phyloP scores from a whole-genome alignment of 2,888 invertebrate species.

The Drosophila borborema region DNA sequence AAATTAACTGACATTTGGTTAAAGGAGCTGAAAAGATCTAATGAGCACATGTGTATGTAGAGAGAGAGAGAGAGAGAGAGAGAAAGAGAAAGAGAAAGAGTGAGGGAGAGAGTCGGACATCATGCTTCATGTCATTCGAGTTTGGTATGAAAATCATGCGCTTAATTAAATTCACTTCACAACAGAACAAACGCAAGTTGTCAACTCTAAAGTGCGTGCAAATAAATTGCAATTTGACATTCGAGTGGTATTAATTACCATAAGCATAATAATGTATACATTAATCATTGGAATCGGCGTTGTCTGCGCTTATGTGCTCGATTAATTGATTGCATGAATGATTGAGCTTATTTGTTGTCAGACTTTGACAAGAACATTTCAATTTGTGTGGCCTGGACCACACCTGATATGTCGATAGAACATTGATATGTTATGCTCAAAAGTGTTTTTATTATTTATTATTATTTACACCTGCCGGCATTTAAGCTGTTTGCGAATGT shows the following conservation, averaged over 20 bases:
- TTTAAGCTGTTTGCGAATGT: constrained; percentile 17
- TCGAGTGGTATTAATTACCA: constrained; percentile 57
- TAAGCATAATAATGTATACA: constrained; percentile 47
- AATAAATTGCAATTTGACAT: constrained; percentile 52
- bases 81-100: neutral
- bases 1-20: neutral
- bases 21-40: too few relatives aligned
- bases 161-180: constrained; percentile 21
- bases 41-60: neutral
- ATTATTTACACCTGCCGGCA: constrained; percentile 41
- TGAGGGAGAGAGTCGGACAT: neutral
- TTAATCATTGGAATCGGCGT: constrained; percentile 64
- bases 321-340: constrained; percentile 23
- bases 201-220: constrained; percentile 53
- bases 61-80: neutral
- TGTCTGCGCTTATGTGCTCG: constrained; percentile 46
- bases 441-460: constrained; percentile 28
- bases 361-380: constrained; percentile 69
- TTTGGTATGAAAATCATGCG: neutral
- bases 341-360: constrained; percentile 49
- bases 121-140: neutral
- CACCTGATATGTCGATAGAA: constrained; percentile 56
- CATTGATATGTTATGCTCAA: constrained; percentile 21
- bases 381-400: constrained; percentile 63
- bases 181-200: constrained; percentile 22